These are phyloP conservation scores for Scelioninae gen. 1 DNA, from an alignment of 2,888 invertebrate species.

Conservation along the genomic window DNA sequence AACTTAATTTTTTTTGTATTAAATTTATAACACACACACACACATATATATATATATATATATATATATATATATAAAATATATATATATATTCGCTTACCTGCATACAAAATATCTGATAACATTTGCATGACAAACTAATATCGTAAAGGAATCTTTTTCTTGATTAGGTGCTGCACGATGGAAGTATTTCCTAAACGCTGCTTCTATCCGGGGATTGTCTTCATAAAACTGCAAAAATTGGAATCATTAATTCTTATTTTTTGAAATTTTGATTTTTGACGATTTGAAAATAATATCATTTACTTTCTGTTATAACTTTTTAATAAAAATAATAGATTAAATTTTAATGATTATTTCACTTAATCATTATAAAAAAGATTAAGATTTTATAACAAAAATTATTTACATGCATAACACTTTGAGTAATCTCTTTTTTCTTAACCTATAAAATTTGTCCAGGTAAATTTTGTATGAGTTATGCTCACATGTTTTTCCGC, in stretches of 20 bases:
- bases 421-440: too few relatives aligned
- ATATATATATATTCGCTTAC: slow-evolving; percentile 84
- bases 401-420: too few relatives aligned
- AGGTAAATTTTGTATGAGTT: too few relatives aligned
- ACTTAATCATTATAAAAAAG: too few relatives aligned
- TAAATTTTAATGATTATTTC: too few relatives aligned
- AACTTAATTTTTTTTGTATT: too few relatives aligned
- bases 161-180: slow-evolving; percentile 92
- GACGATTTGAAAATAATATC: not conserved
- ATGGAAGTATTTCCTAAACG: slow-evolving; percentile 96
- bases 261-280: not conserved
- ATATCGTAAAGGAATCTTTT: slow-evolving; percentile 93
- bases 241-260: not conserved
- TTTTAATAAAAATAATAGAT: too few relatives aligned
- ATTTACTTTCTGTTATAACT: not conserved
- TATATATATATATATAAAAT: not conserved
- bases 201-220: slow-evolving; percentile 97
- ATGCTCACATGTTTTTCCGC: slow-evolving; percentile 89
- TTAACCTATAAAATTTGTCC: too few relatives aligned
- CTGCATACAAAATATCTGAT: slow-evolving; percentile 97
- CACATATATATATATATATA: not conserved
- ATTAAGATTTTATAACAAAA: too few relatives aligned
- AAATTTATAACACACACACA: too few relatives aligned
- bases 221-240: slow-evolving; percentile 93
- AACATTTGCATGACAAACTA: slow-evolving; percentile 99